phyloP scores from a whole-genome alignment of 2,888 invertebrate species.

The Sarcophaga rosellei region DNA sequence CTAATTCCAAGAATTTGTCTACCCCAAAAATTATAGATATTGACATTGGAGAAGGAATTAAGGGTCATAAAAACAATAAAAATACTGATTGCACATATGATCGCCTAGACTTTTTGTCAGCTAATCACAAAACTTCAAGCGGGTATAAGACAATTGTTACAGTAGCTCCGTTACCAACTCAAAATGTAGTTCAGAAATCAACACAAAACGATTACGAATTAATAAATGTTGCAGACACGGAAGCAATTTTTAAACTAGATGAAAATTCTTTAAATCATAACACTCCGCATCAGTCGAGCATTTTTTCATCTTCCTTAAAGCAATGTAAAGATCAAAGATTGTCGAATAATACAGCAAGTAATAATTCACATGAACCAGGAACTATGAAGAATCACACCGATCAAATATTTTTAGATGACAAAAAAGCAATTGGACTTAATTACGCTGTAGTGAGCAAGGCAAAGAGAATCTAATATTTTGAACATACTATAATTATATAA shows the following conservation, averaged over 20 bases:
- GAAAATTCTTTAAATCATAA: slow-evolving; percentile 92
- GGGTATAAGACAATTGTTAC: slow-evolving; percentile 88
- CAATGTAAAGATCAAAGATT: slow-evolving; percentile 5
- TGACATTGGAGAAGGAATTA: slow-evolving; percentile 76
- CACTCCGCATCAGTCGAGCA: slow-evolving; percentile 86
- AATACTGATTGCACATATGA: slow-evolving; percentile 86
- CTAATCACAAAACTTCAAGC: slow-evolving; percentile 86
- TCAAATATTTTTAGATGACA: slow-evolving; percentile 84
- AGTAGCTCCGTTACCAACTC: slow-evolving; percentile 82
- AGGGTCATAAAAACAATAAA: slow-evolving; percentile 39
- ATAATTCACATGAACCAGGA: slow-evolving; percentile 23
- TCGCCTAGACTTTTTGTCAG: slow-evolving; percentile 90
- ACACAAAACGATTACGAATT: slow-evolving; percentile 90
- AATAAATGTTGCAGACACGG: slow-evolving; percentile 85
- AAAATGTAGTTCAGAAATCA: slow-evolving; percentile 74
- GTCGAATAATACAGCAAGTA: slow-evolving; percentile 37
- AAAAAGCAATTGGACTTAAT: slow-evolving; percentile 88
- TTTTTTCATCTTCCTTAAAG: slow-evolving; percentile 66
- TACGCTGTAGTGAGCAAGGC: slow-evolving; percentile 93
- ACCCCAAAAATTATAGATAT: slow-evolving; percentile 77
- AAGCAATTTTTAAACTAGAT: slow-evolving; percentile 88
- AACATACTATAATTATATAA: neutral
- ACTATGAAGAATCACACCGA: slow-evolving; percentile 63
- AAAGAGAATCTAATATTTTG: slow-evolving; percentile 86
- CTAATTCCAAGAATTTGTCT: slow-evolving; percentile 72